Percentiles rank a stretch among this genome's conserved stretches.
Evolutionary conservation across 1,140 invertebrate genomes (phyloP).

Genomic region (Lepidurus arcticus): DNA sequence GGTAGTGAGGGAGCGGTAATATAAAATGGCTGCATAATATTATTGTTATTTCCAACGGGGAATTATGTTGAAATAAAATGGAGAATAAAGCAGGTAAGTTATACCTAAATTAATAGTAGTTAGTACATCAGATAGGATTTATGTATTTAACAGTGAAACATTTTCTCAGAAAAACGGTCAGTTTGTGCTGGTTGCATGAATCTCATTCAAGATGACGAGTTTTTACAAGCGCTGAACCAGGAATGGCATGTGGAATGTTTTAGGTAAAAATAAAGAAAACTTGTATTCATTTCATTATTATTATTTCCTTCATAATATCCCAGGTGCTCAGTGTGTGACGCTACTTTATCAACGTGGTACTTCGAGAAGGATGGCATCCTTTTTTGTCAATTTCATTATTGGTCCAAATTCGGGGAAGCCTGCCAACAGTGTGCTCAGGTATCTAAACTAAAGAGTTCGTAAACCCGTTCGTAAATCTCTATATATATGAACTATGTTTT

Average conservation of each 20-base stretch:
- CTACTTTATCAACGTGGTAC: conserved; percentile 79
- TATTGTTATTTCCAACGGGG: neutral
- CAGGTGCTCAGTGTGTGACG: conserved; percentile 82
- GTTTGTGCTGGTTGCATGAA: conserved; percentile 68
- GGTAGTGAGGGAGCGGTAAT: neutral
- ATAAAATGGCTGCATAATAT: neutral
- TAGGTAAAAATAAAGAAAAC: conserved; percentile 50
- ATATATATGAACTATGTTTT: conserved; percentile 33
- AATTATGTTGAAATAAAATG: neutral
- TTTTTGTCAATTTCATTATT: conserved; percentile 86
- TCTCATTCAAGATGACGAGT: conserved; percentile 64
- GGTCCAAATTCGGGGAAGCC: conserved; percentile 75
- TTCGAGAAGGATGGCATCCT: conserved; percentile 84
- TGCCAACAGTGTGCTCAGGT: conserved; percentile 81
- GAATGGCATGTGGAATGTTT: conserved; percentile 86
- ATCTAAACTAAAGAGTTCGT: no score
- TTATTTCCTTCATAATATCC: conserved; percentile 37
- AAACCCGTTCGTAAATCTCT: neutral
- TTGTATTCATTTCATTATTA: conserved; percentile 24
- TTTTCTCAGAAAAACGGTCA: conserved; percentile 13
- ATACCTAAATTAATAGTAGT: neutral
- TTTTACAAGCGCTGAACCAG: conserved; percentile 68
- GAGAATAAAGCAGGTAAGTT: neutral
- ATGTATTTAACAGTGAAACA: neutral
- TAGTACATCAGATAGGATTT: neutral